A percentile compares a stretch with the other conserved stretches of the same genome.
phyloP scores from a whole-genome alignment of 2,113 vertebrate genomes.

The Poeciliopsis turrubarensis region DNA sequence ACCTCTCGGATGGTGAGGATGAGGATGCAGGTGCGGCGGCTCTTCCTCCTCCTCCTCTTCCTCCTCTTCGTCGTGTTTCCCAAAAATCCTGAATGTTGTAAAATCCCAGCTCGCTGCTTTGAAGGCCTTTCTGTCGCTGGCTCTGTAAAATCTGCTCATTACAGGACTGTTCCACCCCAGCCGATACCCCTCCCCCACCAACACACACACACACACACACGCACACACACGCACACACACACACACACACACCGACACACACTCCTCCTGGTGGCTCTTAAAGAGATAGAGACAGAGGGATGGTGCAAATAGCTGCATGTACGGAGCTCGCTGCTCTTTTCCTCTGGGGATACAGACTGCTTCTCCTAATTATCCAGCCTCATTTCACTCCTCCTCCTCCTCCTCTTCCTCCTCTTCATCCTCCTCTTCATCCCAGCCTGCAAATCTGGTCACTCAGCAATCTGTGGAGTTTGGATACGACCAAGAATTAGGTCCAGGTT shows the following conservation, averaged over 20 bases:
- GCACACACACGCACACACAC: conserved; percentile 61
- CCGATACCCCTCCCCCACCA: conserved; percentile 82
- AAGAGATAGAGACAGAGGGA: conserved; percentile 78
- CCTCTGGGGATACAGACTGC: conserved; percentile 65
- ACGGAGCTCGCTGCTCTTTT: conserved; percentile 41
- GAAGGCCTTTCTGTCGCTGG: conserved; percentile 58
- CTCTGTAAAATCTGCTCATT: conserved; percentile 81
- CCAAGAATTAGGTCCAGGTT: too few species aligned
- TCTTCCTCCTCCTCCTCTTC: conserved; percentile 37
- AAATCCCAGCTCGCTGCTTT: conserved; percentile 69
- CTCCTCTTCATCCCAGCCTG: conserved; percentile 29
- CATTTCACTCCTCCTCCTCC: conserved; percentile 50
- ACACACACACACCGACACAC: conserved; percentile 39
- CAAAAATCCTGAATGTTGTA: conserved; percentile 48
- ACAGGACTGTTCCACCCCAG: conserved; percentile 83
- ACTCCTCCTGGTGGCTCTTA: conserved; percentile 77
- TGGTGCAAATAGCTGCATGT: conserved; percentile 56
- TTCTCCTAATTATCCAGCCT: conserved; percentile 76
- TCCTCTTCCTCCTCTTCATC: conserved; percentile 23
- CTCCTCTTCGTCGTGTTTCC: conserved; percentile 48
- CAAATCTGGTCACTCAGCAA: conserved; percentile 60
- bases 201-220: conserved; percentile 56
- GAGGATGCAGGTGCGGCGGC: conserved; percentile 37
- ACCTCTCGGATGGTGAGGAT: conserved; percentile 54
- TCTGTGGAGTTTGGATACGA: conserved; percentile 25